Base-by-base conservation (phyloP, 2,113 vertebrate genomes). In the Phylloscopus whistleri region DNA sequence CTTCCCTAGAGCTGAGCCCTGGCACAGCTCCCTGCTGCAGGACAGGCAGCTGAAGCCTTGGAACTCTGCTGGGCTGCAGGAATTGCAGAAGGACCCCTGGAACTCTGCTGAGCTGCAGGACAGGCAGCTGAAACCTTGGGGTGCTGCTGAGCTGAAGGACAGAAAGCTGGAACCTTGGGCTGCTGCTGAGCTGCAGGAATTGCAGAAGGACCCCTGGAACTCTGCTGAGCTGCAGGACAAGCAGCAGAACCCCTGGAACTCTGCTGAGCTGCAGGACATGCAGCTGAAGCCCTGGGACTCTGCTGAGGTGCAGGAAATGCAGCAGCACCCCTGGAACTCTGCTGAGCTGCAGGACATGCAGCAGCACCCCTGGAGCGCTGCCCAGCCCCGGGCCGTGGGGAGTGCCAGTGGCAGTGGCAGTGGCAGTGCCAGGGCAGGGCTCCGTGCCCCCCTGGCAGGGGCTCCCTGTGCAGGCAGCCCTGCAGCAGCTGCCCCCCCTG, bases 101-200 rank as follows among this genome's bases (percentile, higher is more conserved):
- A 73, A 41, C 51, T 76, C 76, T 2, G 31, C 82, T 26, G 49
- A 35, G 3, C 5, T 30, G 20, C 20, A 55, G 62, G 62, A 35
- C 0, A 1, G 0, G 23, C 6, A 44, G 5, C 31, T 55, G 20
- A 3, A 67, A 0, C 3, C 28, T 0, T 16, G 21, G n/a, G n/a
- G n/a, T n/a, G n/a, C n/a, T n/a, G n/a, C n/a, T n/a, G n/a, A n/a
- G n/a, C n/a, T n/a, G n/a, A n/a, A n/a, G n/a, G n/a, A n/a, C n/a
- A n/a, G n/a, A n/a, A n/a, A n/a, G n/a, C n/a, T n/a, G n/a, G n/a
- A n/a, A n/a, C n/a, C n/a, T n/a, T n/a, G n/a, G n/a, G n/a, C n/a
- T n/a, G n/a, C 16, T 80, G 39, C 76, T 11, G 49, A 15, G 7
- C 11, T 51, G 21, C 16, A 49, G 43, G 55, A 48, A n/a, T n/a